Percentiles rank a stretch among this genome's conserved stretches.
Conservation (phyloP, 30 jellyfish, hydroid and myxozoan genomes). For the Sanderia malayensis region DNA sequence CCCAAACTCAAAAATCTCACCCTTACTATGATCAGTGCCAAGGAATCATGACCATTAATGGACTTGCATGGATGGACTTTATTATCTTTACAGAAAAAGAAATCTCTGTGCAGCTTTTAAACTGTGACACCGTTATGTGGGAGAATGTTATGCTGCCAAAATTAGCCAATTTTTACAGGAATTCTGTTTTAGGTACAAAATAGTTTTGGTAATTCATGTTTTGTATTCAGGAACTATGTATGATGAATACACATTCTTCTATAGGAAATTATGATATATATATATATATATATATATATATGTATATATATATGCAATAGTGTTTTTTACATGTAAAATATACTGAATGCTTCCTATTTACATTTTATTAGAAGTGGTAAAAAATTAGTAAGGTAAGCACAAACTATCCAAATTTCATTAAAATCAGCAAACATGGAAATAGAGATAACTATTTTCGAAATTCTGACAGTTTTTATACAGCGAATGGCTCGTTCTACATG, state of each 20-base stretch:
- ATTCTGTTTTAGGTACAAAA: neutral
- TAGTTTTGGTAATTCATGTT: neutral
- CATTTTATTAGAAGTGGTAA: neutral
- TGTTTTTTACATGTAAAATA: too few species aligned
- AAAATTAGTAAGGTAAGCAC: too few species aligned
- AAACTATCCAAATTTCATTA: neutral
- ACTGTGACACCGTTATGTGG: constrained; percentile 26
- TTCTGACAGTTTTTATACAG: constrained; percentile 41
- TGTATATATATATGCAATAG: too few species aligned
- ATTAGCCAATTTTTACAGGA: neutral
- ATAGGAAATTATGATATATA: too few species aligned
- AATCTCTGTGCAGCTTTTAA: constrained; percentile 6
- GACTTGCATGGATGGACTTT: constrained; percentile 28
- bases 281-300: too few species aligned
- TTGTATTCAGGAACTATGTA: too few species aligned
- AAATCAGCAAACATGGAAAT: neutral
- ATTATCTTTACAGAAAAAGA: constrained; percentile 32
- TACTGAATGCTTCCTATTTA: neutral
- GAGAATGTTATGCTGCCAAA: constrained; percentile 10
- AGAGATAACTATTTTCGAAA: neutral
- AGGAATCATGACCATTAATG: constrained; percentile 37
- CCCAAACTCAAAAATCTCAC: constrained; percentile 21
- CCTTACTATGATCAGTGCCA: constrained; percentile 35
- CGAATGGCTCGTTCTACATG: constrained; percentile 65
- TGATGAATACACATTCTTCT: neutral